A percentile compares a stretch with the other conserved stretches of the same genome.
Evolutionary conservation across 2,888 invertebrate genomes (phyloP).

Genomic region (Aquatica leii): DNA sequence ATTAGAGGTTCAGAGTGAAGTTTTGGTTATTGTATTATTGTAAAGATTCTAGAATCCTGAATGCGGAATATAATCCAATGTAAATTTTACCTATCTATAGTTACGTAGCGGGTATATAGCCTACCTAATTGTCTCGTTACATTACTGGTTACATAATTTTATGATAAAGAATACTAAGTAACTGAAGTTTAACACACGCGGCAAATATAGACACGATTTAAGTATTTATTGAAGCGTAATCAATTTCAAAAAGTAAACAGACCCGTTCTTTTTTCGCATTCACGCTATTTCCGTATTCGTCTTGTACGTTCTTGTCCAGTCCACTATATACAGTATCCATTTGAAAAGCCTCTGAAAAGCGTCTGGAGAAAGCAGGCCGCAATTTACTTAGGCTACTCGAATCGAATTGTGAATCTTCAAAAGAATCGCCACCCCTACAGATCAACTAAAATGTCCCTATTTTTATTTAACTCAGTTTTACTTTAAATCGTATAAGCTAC

Average conservation of each 20-base stretch:
- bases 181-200: constrained; percentile 27
- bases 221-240: constrained; percentile 45
- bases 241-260: constrained; percentile 51
- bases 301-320: constrained; percentile 35
- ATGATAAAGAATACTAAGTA: no score
- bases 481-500: constrained; percentile 43
- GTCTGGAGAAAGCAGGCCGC: constrained; percentile 56
- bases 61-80: no score
- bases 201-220: constrained; percentile 40
- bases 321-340: constrained; percentile 3
- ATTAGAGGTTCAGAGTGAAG: constrained; percentile 18
- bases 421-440: constrained; percentile 50
- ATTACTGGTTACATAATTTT: no score
- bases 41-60: no score
- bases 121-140: no score
- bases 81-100: no score
- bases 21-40: background rate
- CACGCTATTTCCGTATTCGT: constrained; percentile 41
- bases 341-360: constrained; percentile 46
- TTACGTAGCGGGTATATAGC: no score
- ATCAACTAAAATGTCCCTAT: constrained; percentile 54
- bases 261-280: constrained; percentile 40
- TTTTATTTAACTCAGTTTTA: constrained; percentile 59
- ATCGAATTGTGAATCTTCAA: constrained; percentile 61
- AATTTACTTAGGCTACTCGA: constrained; percentile 60